Percentiles rank a stretch among this genome's conserved stretches.
Evolutionary conservation across 2,888 invertebrate species (phyloP).

Genomic region (Acrocyrtus sp.): DNA sequence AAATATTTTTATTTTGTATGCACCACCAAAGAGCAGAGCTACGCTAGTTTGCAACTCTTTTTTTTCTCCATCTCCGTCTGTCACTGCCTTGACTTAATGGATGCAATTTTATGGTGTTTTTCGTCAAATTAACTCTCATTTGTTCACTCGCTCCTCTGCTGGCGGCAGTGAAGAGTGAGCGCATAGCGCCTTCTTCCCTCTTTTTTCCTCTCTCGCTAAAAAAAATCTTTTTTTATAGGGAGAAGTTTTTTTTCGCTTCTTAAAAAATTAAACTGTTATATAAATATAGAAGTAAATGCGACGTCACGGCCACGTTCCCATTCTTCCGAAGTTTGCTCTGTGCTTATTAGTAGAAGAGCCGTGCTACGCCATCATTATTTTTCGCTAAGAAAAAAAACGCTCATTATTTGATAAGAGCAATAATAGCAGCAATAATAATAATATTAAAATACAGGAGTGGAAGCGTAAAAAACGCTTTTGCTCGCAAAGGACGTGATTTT

Average conservation of each 20-base stretch:
- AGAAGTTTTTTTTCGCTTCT: too few species aligned
- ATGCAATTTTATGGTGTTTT: slow-evolving; percentile 53
- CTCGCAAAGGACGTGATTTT: slow-evolving; percentile 49
- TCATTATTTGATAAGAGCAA: too few species aligned
- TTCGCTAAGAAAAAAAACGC: background rate
- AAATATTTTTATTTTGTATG: too few species aligned
- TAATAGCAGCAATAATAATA: too few species aligned
- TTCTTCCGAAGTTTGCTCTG: slow-evolving; percentile 24
- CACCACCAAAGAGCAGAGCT: background rate
- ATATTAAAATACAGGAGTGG: background rate
- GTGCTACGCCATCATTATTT: background rate
- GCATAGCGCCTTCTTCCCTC: too few species aligned
- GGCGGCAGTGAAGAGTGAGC: background rate
- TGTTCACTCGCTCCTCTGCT: slow-evolving; percentile 17
- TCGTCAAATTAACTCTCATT: slow-evolving; percentile 52
- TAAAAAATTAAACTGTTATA: background rate
- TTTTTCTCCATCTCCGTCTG: slow-evolving; percentile 11
- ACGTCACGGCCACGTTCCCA: slow-evolving; percentile 54
- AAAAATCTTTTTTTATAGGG: background rate
- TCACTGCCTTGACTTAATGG: slow-evolving; percentile 51
- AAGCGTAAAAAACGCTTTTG: too few species aligned
- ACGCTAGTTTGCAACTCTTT: background rate
- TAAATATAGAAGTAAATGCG: slow-evolving; percentile 36
- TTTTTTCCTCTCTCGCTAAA: background rate
- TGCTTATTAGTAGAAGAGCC: background rate